Conservation (phyloP, 1,140 invertebrate genomes). For the Drosophila biarmipes region DNA sequence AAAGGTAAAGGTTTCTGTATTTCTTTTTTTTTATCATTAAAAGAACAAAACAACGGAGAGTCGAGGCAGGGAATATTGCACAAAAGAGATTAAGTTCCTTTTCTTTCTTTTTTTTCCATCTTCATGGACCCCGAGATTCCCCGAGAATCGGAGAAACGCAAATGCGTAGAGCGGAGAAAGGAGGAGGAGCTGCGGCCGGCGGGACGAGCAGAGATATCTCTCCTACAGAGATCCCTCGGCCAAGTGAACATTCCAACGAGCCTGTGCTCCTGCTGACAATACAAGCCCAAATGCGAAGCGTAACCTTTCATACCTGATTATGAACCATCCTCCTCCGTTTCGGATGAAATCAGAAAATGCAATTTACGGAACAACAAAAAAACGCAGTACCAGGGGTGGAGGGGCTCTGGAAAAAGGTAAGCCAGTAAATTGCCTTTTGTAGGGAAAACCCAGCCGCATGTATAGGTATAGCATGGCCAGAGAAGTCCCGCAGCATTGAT, state of each 20-base stretch:
- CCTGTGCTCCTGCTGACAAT: conserved; percentile 49
- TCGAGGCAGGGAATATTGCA: conserved; percentile 62
- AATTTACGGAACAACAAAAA: conserved; percentile 75
- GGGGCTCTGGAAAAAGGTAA: conserved; percentile 22
- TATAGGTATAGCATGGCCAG: background rate
- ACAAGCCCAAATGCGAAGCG: conserved; percentile 62
- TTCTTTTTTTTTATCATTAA: conserved; percentile 74
- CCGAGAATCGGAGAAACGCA: conserved; percentile 45
- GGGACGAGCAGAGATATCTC: conserved; percentile 32
- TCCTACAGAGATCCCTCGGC: conserved; percentile 42
- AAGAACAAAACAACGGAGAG: conserved; percentile 70
- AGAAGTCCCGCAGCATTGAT: conserved; percentile 53
- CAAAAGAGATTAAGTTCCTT: conserved; percentile 83
- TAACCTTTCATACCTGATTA: conserved; percentile 83
- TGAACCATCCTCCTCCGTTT: conserved; percentile 53
- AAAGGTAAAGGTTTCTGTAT: conserved; percentile 75
- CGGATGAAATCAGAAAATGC: conserved; percentile 78
- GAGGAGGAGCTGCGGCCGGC: background rate
- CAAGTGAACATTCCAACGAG: conserved; percentile 73
- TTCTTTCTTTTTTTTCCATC: conserved; percentile 13
- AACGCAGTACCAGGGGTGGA: background rate
- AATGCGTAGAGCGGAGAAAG: conserved; percentile 59
- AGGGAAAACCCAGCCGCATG: conserved; percentile 24
- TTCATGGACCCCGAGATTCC: background rate
- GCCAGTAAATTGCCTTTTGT: conserved; percentile 66